These are phyloP conservation scores for Lysiphlebus fabarum DNA, from an alignment of 1,140 invertebrate species.

Conservation along the genomic window DNA sequence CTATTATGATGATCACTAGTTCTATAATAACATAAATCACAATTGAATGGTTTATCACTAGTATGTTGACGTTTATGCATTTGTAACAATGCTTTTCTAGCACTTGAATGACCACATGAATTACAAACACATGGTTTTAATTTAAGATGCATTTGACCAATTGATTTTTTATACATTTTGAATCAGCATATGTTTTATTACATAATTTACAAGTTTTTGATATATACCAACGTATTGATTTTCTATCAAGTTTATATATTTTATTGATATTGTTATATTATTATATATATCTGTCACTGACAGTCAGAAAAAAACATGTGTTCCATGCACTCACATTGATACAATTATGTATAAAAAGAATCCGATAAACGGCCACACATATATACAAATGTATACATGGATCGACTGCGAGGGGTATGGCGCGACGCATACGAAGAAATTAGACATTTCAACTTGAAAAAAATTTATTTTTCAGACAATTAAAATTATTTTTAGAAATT, in stretches of 20 bases:
- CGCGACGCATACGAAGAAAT: no score
- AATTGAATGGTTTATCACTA: constrained; percentile 73
- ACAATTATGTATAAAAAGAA: no score
- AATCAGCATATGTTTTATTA: constrained; percentile 67
- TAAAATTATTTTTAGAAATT: no score
- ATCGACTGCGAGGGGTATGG: no score
- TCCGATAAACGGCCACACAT: no score
- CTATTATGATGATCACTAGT: constrained; percentile 74
- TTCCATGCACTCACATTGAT: no score
- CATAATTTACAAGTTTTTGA: constrained; percentile 70
- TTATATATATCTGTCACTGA: no score
- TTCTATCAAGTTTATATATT: constrained; percentile 53
- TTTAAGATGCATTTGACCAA: constrained; percentile 76
- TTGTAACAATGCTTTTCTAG: constrained; percentile 66
- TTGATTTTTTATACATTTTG: constrained; percentile 73
- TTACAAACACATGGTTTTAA: constrained; percentile 73
- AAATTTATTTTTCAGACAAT: no score
- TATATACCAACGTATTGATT: constrained; percentile 58
- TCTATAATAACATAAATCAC: constrained; percentile 66
- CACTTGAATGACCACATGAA: constrained; percentile 71
- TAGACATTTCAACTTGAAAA: no score
- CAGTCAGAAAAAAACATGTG: no score
- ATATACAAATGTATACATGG: no score
- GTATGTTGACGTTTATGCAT: constrained; percentile 70
- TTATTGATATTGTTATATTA: no score